Conservation (phyloP, 2,888 invertebrate genomes). For the Sipunculus nudus region DNA sequence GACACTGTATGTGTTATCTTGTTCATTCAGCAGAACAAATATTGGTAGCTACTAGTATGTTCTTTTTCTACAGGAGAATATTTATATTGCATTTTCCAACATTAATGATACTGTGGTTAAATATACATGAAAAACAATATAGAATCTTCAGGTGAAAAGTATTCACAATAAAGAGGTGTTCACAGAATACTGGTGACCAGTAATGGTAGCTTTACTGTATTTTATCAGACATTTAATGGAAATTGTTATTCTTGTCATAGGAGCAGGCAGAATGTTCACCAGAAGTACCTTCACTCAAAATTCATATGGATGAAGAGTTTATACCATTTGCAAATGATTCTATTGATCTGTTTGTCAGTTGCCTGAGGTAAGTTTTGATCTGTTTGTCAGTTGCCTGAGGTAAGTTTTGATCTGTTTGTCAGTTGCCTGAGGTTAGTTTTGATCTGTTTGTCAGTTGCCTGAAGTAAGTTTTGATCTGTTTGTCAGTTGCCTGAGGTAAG, state of each 20-base stretch:
- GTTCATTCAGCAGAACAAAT: no score
- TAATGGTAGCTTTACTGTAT: not conserved
- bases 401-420: constrained; percentile 41
- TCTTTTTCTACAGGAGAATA: no score
- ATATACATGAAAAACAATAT: not conserved
- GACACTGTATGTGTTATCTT: no score
- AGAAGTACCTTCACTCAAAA: constrained; percentile 65
- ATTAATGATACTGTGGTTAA: no score
- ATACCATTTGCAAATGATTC: constrained; percentile 78
- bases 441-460: constrained; percentile 70
- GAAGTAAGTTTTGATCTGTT: constrained; percentile 57
- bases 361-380: constrained; percentile 68
- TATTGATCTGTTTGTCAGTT: constrained; percentile 88
- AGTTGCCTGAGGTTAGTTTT: constrained; percentile 72
- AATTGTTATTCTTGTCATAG: constrained; percentile 35
- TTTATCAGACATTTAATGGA: not conserved
- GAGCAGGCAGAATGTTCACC: constrained; percentile 75
- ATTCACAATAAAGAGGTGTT: not conserved
- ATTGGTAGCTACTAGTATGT: no score
- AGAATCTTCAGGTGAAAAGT: not conserved
- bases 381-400: constrained; percentile 71
- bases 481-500: not conserved
- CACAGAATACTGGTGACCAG: not conserved
- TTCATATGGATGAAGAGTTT: constrained; percentile 84
- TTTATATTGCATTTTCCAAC: no score